Conservation (phyloP, 2,113 vertebrate species). For the Odocoileus hemionus region DNA sequence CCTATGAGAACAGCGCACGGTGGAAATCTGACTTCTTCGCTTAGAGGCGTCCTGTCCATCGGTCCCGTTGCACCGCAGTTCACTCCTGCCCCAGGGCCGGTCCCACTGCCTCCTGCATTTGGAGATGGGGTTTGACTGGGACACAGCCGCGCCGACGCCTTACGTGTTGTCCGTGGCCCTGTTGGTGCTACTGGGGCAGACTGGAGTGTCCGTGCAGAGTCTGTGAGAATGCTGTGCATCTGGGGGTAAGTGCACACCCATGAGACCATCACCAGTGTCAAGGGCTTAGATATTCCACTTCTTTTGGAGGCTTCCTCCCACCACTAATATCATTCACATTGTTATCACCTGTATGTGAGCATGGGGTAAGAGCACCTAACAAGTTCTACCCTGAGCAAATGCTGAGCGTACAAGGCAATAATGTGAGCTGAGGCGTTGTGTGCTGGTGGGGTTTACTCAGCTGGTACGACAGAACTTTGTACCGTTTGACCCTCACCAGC, state of each 20-base stretch:
- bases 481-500: rapidly evolving
- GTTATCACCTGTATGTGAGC: neutral
- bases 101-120: rapidly evolving
- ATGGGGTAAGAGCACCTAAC: rapidly evolving
- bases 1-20: rapidly evolving
- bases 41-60: rapidly evolving
- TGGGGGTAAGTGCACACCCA: rapidly evolving
- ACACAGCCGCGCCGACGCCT: rapidly evolving
- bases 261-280: rapidly evolving
- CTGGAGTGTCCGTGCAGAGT: rapidly evolving
- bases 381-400: rapidly evolving
- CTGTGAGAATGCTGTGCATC: rapidly evolving
- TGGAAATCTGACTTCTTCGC: rapidly evolving
- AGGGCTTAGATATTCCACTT: rapidly evolving
- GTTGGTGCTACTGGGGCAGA: rapidly evolving
- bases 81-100: rapidly evolving
- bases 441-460: rapidly evolving
- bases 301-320: rapidly evolving
- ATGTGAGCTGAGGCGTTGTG: rapidly evolving
- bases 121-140: neutral
- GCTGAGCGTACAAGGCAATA: rapidly evolving
- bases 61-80: rapidly evolving
- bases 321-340: rapidly evolving
- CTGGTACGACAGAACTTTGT: rapidly evolving
- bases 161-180: rapidly evolving